Evolutionary conservation across 2,113 vertebrate genomes (phyloP), one percentile per base, ranked within the genome.

Genomic region (Riparia riparia): DNA sequence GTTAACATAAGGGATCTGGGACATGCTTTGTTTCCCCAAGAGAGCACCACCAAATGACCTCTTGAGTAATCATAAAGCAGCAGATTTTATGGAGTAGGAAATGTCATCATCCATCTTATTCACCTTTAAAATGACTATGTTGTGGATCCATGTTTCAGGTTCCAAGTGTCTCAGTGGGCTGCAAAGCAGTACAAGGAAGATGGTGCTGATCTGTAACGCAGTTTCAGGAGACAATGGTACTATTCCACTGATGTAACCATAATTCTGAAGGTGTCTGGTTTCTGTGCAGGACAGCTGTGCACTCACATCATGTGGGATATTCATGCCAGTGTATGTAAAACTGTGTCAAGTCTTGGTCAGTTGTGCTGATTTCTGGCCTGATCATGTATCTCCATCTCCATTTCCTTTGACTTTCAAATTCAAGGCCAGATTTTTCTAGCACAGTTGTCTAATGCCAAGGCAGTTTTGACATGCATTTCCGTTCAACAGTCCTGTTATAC

Each of bases 251-350:
- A n/a, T 57, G 29, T 44, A 85, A 50, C 53, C 14, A 7, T 44
- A 68, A 32, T 8, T 66, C 21, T 58, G 44, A 74, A 41, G 42
- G 6, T 42, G 9, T 10, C 12, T 3, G 9, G 26, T 41, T 58
- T 72, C 29, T 72, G 20, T 44, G 14, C 34, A 44, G 14, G 10
- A 13, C 32, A 90, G 26, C 24, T 90, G 14, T 57, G 37, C 4
- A 3, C 18, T 44, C 5, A 20, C 10, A 3, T 44, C 12, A 10
- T 0, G 0, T 22, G 58, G 32, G 19, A 31, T 60, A 69, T 14
- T 45, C 26, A 32, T 17, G 17, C 12, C 42, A 25, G 21, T 24
- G 21, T 17, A 21, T n/a, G 16, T 69, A 39, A 86, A 86, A 29
- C 15, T 56, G 16, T 37, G 10, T 77, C 32, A 47, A 14, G 12